These are phyloP conservation scores for Nasua narica DNA, from an alignment of 2,797 vertebrate species.

Conservation along the genomic window DNA sequence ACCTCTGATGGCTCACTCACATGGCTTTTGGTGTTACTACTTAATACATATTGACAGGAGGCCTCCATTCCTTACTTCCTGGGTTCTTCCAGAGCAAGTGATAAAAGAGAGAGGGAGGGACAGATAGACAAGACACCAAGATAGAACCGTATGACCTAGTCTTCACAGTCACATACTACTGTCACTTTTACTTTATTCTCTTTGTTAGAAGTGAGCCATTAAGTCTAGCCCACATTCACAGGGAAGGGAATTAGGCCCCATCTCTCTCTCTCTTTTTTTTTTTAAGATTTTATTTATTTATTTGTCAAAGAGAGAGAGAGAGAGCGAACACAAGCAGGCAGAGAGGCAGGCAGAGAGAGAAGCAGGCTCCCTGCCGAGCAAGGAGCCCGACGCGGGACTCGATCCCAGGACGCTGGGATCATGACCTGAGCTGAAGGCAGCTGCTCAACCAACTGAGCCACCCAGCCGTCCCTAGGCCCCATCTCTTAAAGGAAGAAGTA, in stretches of 20 bases:
- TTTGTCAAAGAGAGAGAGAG: too few relatives aligned
- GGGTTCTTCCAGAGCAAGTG: neutral
- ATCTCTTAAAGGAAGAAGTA: neutral
- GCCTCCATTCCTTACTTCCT: neutral
- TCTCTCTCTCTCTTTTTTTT: too few relatives aligned
- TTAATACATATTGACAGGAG: neutral
- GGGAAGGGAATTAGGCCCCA: neutral
- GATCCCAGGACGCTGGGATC: too few relatives aligned
- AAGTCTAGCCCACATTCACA: neutral
- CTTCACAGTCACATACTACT: neutral
- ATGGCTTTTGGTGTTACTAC: neutral
- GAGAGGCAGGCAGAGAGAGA: too few relatives aligned
- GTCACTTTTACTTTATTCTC: neutral
- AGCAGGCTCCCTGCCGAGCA: too few relatives aligned
- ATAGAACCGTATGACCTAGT: neutral
- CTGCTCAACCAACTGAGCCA: too few relatives aligned
- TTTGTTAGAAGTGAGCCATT: neutral
- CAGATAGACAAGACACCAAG: neutral
- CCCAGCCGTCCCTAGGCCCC: neutral
- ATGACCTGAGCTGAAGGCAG: too few relatives aligned
- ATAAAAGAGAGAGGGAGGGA: neutral
- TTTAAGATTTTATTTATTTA: too few relatives aligned
- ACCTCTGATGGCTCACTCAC: neutral
- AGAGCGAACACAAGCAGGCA: too few relatives aligned
- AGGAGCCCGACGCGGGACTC: too few relatives aligned